Evolutionary conservation across 2,797 vertebrate species (phyloP), one percentile per base, ranked within the genome.

Genomic region (Lophotriccus pileatus): DNA sequence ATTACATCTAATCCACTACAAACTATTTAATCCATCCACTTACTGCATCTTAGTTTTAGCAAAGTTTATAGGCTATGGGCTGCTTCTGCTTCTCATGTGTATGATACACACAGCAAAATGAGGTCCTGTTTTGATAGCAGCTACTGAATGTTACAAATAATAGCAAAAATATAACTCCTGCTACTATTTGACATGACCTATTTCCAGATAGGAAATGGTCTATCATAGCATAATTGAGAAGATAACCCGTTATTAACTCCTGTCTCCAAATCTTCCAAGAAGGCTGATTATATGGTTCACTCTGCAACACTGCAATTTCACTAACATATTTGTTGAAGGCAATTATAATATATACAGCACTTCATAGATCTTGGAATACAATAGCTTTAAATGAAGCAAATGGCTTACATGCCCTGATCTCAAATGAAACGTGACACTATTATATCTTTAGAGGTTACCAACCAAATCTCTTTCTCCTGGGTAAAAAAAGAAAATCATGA

Each of bases 181-280:
- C 83, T 90, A 90, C 92, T 95, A 82, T 96, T 96, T 90, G 94
- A 96, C 89, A 56, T 86, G 91, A 97, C 91, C 95, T 93, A 91
- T 96, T 96, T 96, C 93, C 95, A 96, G 89, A 95, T 96, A 90
- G 95, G 91, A 97, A 96, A 95, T 95, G 91, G 95, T 86, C 93
- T 91, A 84, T 90, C 93, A 95, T 82, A 87, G 80, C 12, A 9
- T 92, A 95, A 94, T 95, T 91, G 93, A 90, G 91, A 96, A 93
- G 93, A 96, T 94, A 94, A 96, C 91, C 96, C 95, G 76, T 95
- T 97, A 96, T 96, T 97, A 96, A 96, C 93, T 96, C 63, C 89
- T 93, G 94, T 94, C 91, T 96, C 89, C 76, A 92, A 91, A 96
- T 93, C 80, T 94, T 97, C 95, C 95, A 96, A 95, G 94, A 96